Evolutionary conservation across 2,888 invertebrate genomes (phyloP), one percentile per base, ranked within the genome.

Genomic region (Calameuta pallipes): DNA sequence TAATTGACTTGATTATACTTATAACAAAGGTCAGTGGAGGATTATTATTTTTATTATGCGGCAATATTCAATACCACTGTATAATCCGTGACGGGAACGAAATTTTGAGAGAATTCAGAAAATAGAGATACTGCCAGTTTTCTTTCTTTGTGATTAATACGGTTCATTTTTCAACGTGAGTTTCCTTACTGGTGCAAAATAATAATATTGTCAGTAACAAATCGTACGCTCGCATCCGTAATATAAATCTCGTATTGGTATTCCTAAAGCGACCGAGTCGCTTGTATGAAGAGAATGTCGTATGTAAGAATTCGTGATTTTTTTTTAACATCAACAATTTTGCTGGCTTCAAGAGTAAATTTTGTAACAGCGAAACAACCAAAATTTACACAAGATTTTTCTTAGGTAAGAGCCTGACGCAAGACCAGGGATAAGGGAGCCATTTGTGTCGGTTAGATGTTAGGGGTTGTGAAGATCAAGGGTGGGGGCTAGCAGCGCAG

Each of bases 401-500:
- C 33, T 30, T 71, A 34, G 71, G 33, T 71, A 71, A 71, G 9
- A 34, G 71, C 12, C 34, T 34, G 33, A 71, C 34, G 71, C 80
- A 76, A 68, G 76, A 78, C 74, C 68, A 12, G 33, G 56, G 86
- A 82, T 85, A 81, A 56, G 82, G 81, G 81, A 82, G 80, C 82
- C 82, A 85, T 86, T 85, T 81, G 82, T 84, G 83, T 84, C 83
- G 85, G 84, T 84, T 85, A 81, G 82, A 84, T 86, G 79, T 86
- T 84, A 69, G 83, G 86, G 83, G 85, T 82, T 82, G 83, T 78
- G 78, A 71, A 68, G 30, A 37, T 75, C 80, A 83, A 84, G 86
- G 85, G 86, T 85, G 85, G 87, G 83, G 82, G 73, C 73, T 79
- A 69, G 80, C 74, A 80, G 81, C 80, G 87, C 89, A 89, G 89